Conservation (phyloP, 2,797 vertebrate species). For the Limosa lapponica region DNA sequence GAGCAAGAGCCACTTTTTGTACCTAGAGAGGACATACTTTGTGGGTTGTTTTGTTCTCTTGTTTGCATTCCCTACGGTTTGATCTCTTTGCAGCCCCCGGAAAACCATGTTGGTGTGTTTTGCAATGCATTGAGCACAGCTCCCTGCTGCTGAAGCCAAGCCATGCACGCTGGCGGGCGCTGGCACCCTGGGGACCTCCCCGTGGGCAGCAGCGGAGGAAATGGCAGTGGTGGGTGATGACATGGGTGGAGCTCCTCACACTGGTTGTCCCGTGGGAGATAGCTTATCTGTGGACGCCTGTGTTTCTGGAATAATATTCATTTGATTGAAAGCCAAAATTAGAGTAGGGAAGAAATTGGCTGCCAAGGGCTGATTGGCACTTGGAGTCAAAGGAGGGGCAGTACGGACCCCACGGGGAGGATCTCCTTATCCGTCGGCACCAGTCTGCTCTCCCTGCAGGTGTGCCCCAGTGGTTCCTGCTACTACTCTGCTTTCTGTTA, state of each 20-base stretch:
- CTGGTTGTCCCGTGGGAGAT: constrained; percentile 76
- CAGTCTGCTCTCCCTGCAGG: constrained; percentile 14
- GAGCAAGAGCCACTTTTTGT: neutral
- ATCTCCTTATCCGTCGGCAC: neutral
- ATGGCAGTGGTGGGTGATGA: neutral
- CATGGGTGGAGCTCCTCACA: constrained; percentile 60
- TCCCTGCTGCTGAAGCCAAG: neutral
- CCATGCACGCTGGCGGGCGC: rapidly evolving
- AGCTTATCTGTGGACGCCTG: constrained; percentile 72
- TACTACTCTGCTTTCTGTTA: neutral
- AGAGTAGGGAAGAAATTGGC: constrained; percentile 16
- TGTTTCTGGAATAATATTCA: constrained; percentile 72
- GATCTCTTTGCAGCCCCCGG: neutral
- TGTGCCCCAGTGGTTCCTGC: neutral
- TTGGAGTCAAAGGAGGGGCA: constrained; percentile 3
- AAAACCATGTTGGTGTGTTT: neutral
- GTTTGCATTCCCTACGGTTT: neutral
- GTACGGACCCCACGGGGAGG: neutral
- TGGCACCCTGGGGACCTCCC: neutral
- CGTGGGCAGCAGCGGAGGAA: neutral
- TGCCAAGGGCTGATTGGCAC: constrained; percentile 28
- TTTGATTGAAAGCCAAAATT: constrained; percentile 64
- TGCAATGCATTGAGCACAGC: neutral
- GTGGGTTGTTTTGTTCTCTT: neutral
- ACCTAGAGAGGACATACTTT: neutral